phyloP scores from a whole-genome alignment of 2,797 vertebrate species.

The Podarcis siculus region DNA sequence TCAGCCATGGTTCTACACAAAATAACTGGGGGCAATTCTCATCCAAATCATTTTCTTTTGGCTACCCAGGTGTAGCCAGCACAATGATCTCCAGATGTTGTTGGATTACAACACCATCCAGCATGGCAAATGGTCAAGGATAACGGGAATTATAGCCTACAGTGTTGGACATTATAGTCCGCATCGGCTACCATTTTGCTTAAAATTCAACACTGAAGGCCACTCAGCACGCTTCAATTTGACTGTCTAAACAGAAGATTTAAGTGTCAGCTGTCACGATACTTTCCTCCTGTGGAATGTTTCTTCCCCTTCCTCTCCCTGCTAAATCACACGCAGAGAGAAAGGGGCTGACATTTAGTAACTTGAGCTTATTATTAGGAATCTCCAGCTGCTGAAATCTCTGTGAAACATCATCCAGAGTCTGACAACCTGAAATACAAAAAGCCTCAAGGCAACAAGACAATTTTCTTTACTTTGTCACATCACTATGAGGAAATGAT shows the following conservation, averaged over 20 bases:
- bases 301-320: neutral
- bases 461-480: conserved; percentile 12
- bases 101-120: too few relatives aligned
- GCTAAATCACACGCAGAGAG: neutral
- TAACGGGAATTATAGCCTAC: too few relatives aligned
- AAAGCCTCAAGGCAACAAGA: neutral
- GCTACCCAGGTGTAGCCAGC: neutral
- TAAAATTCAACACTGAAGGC: neutral
- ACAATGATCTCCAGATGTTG: too few relatives aligned
- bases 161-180: too few relatives aligned
- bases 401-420: neutral
- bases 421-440: neutral
- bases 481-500: neutral
- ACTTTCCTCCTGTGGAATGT: neutral
- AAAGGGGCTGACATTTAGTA: neutral
- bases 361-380: neutral
- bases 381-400: neutral
- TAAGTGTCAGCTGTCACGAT: neutral
- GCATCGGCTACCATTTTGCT: too few relatives aligned
- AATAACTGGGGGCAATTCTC: neutral
- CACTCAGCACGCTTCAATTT: neutral
- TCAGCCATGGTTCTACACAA: neutral
- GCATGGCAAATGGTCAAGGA: too few relatives aligned
- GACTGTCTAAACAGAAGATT: neutral
- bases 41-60: neutral